These are phyloP conservation scores for Phaonia tiefii DNA, from an alignment of 2,888 invertebrate species.

Conservation along the genomic window DNA sequence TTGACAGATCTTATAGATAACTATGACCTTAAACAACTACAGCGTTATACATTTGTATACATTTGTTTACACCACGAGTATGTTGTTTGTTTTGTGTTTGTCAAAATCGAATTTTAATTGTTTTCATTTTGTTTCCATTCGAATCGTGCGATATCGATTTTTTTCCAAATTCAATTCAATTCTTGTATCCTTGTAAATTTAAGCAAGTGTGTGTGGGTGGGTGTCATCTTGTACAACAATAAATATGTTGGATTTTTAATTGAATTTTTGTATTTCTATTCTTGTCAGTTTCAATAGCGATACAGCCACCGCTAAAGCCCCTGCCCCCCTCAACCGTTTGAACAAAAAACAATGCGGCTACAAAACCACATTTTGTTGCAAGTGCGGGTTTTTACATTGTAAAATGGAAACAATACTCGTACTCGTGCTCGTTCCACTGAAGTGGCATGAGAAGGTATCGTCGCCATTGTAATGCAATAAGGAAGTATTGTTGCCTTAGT, in stretches of 20 bases:
- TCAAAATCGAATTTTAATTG: constrained; percentile 1
- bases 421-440: no score
- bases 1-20: no score
- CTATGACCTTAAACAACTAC: no score
- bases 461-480: constrained; percentile 61
- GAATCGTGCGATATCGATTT: constrained; percentile 48
- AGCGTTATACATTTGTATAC: no score
- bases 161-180: neutral
- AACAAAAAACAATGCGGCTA: neutral
- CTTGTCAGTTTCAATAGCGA: neutral
- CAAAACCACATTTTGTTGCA: neutral
- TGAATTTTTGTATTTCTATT: constrained; percentile 10
- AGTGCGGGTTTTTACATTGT: neutral
- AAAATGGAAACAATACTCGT: no score
- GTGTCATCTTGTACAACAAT: constrained; percentile 40
- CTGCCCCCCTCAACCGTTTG: no score
- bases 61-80: no score
- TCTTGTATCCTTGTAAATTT: neutral
- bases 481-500: constrained; percentile 56
- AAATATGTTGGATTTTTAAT: constrained; percentile 16
- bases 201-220: constrained; percentile 24
- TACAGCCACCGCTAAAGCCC: neutral
- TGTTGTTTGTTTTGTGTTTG: no score
- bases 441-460: no score
- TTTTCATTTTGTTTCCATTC: neutral